Evolutionary conservation across 2,797 vertebrate species (phyloP).

Genomic region (Chiloscyllium punctatum): DNA sequence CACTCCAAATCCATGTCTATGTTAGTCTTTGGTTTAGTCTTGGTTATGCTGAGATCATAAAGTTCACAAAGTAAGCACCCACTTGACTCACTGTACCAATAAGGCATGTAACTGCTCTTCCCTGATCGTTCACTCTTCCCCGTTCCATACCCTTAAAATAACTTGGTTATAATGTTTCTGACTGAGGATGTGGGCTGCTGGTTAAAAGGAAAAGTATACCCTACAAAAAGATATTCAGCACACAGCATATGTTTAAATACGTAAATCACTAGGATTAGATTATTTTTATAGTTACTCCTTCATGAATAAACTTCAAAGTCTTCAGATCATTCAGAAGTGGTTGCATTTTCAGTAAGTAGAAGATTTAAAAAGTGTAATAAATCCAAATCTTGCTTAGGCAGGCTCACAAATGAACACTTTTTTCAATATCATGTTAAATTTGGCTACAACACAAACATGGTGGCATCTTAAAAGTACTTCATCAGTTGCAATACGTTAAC

Average conservation of each 20-base stretch:
- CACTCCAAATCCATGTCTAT: not conserved
- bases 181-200: not conserved
- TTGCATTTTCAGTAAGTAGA: not conserved
- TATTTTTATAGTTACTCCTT: conserved; percentile 32
- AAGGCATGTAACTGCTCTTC: not conserved
- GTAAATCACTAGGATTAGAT: not conserved
- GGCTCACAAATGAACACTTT: not conserved
- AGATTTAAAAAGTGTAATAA: not conserved
- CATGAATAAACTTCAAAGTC: conserved; percentile 1
- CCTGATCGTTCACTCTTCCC: not conserved
- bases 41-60: not conserved
- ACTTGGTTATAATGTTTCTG: not conserved
- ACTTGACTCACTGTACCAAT: not conserved
- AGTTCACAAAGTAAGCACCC: not conserved
- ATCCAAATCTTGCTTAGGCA: not conserved
- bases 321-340: not conserved
- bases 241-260: conserved; percentile 1
- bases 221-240: not conserved
- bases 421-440: not conserved
- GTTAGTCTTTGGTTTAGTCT: not conserved
- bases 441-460: not conserved
- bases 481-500: not conserved
- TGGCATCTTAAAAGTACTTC: not conserved
- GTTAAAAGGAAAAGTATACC: not conserved
- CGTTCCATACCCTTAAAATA: not conserved